Percentiles rank a stretch among this genome's conserved stretches.
Conservation (phyloP, 1,140 invertebrate species). For the Aphelenchoides avenae region DNA sequence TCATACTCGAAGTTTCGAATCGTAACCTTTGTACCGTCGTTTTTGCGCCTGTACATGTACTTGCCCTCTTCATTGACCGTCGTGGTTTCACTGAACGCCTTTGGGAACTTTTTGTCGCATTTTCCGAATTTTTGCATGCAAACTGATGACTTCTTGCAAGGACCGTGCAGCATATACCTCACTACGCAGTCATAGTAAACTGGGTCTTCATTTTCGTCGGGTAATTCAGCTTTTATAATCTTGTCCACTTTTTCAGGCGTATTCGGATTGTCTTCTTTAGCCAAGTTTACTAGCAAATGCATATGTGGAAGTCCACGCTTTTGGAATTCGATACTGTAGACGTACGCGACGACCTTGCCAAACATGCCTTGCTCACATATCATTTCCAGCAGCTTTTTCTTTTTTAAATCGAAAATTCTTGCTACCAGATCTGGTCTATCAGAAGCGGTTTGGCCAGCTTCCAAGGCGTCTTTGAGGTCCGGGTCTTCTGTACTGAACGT, state of each 20-base stretch:
- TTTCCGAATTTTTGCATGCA: too few species aligned
- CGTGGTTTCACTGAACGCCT: neutral
- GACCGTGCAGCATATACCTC: neutral
- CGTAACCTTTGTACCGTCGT: slow-evolving; percentile 6
- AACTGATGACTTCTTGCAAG: too few species aligned
- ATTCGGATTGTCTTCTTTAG: slow-evolving; percentile 5
- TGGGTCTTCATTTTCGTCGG: slow-evolving; percentile 4
- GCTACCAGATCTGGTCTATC: neutral
- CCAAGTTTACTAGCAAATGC: slow-evolving; percentile 7
- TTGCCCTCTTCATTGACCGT: slow-evolving; percentile 4
- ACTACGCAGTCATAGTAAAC: slow-evolving; percentile 1
- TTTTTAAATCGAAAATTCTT: too few species aligned
- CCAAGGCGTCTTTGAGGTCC: neutral
- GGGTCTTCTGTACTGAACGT: too few species aligned
- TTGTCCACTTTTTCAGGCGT: neutral
- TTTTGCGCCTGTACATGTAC: too few species aligned
- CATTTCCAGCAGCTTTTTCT: too few species aligned
- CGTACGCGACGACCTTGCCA: neutral
- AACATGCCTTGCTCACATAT: neutral
- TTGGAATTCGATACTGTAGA: too few species aligned
- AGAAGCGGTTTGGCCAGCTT: neutral
- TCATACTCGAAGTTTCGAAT: slow-evolving; percentile 1
- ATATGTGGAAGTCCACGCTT: slow-evolving; percentile 23
- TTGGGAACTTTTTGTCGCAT: slow-evolving; percentile 3
- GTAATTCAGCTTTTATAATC: neutral